phyloP scores from a whole-genome alignment of 2,888 invertebrate genomes.

The Drosophila quinaria region DNA sequence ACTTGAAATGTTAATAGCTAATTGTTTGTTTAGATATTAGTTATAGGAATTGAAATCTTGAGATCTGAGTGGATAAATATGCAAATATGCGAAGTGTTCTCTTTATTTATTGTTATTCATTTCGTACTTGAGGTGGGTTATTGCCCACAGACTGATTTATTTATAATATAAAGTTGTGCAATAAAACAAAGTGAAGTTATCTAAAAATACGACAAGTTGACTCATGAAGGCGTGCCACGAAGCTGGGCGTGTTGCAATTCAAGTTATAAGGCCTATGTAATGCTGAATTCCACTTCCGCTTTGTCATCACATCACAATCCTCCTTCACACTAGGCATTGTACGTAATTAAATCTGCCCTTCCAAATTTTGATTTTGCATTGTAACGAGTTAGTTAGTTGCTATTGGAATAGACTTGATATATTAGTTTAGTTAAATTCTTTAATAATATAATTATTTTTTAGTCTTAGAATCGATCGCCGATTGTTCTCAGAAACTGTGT shows the following conservation, averaged over 20 bases:
- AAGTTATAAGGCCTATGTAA: constrained; percentile 2
- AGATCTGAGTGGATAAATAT: constrained; percentile 35
- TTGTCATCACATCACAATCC: background rate
- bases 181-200: constrained; percentile 35
- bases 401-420: background rate
- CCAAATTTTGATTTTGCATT: too few species aligned
- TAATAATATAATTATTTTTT: background rate
- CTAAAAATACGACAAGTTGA: constrained; percentile 64
- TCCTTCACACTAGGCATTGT: too few species aligned
- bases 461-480: constrained; percentile 26
- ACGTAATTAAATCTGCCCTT: too few species aligned
- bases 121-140: constrained; percentile 71
- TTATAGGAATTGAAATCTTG: constrained; percentile 51
- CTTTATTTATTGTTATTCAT: constrained; percentile 26
- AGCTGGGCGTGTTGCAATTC: constrained; percentile 3
- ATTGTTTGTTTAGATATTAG: constrained; percentile 73
- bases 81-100: constrained; percentile 40
- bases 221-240: constrained; percentile 60
- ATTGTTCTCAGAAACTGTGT: constrained; percentile 25
- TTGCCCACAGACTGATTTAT: constrained; percentile 54
- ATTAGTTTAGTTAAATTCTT: background rate
- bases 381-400: too few species aligned
- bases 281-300: constrained; percentile 3
- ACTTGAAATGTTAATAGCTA: constrained; percentile 72
- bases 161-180: constrained; percentile 13